phyloP scores from a whole-genome alignment of 1,140 invertebrate genomes.

The Liolophura sinensis region DNA sequence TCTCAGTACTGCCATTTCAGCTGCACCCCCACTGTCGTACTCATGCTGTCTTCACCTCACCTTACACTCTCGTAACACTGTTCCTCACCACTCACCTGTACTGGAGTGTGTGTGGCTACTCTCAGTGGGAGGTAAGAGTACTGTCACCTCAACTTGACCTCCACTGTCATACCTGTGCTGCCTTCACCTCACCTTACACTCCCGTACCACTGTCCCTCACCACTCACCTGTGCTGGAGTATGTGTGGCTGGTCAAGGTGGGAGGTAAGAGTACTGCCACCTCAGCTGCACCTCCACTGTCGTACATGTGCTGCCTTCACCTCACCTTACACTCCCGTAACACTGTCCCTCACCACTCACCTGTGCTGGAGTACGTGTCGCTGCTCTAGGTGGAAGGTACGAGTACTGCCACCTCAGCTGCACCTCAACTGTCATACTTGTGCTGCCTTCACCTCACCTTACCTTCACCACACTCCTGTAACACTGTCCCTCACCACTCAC shows the following conservation, averaged over 20 bases:
- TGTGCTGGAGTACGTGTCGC: slow-evolving; percentile 25
- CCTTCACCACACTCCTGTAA: slow-evolving; percentile 57
- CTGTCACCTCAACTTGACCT: slow-evolving; percentile 58
- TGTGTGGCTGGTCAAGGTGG: neutral
- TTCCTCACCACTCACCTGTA: neutral
- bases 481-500: slow-evolving; percentile 20
- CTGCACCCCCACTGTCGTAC: slow-evolving; percentile 56
- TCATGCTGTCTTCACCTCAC: slow-evolving; percentile 22
- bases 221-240: neutral
- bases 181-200: slow-evolving; percentile 12
- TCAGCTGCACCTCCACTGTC: slow-evolving; percentile 31
- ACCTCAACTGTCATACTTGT: slow-evolving; percentile 56
- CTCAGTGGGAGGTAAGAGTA: slow-evolving; percentile 51
- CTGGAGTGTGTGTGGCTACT: neutral
- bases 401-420: slow-evolving; percentile 10
- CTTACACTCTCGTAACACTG: slow-evolving; percentile 56
- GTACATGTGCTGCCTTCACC: slow-evolving; percentile 21
- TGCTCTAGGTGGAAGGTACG: slow-evolving; percentile 30
- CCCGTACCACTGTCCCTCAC: slow-evolving; percentile 40
- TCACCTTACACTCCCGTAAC: too few species aligned
- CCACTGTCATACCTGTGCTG: slow-evolving; percentile 17
- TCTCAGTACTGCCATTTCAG: slow-evolving; percentile 57
- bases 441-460: slow-evolving; percentile 18
- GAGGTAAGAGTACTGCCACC: too few species aligned
- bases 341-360: neutral